These are phyloP conservation scores for Gobio occitaniae DNA, from an alignment of 2,797 vertebrate species.

Conservation along the genomic window DNA sequence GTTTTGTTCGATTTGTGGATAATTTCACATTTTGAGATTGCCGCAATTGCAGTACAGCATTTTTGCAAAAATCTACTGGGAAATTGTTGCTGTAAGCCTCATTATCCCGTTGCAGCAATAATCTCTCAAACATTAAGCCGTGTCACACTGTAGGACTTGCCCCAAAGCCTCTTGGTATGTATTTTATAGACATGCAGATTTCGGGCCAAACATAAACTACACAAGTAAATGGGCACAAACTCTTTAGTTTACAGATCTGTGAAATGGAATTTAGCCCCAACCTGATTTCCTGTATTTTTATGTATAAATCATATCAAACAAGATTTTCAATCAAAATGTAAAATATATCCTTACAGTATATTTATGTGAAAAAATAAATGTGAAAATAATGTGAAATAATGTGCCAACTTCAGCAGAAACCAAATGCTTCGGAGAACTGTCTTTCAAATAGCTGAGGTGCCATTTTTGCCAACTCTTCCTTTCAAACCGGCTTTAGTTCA, in stretches of 20 bases:
- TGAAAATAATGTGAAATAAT: too few relatives aligned
- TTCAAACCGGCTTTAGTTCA: neutral
- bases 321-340: neutral
- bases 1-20: neutral
- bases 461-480: neutral
- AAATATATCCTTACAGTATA: too few relatives aligned
- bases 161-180: neutral
- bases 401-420: neutral
- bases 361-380: neutral
- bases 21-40: neutral
- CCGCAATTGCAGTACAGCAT: neutral
- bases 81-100: conserved; percentile 1
- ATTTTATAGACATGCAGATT: neutral
- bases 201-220: neutral
- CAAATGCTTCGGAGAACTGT: neutral
- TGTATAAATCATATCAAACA: neutral
- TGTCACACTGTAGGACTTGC: neutral
- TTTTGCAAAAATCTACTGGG: neutral
- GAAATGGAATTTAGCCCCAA: neutral
- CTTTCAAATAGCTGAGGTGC: too few relatives aligned
- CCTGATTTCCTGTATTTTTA: neutral
- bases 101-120: neutral
- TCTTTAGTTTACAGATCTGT: neutral
- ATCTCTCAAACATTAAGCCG: neutral
- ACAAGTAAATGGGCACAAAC: neutral